Evolutionary conservation across 1,140 invertebrate species (phyloP).

Genomic region (Philopotamus ludificatus): DNA sequence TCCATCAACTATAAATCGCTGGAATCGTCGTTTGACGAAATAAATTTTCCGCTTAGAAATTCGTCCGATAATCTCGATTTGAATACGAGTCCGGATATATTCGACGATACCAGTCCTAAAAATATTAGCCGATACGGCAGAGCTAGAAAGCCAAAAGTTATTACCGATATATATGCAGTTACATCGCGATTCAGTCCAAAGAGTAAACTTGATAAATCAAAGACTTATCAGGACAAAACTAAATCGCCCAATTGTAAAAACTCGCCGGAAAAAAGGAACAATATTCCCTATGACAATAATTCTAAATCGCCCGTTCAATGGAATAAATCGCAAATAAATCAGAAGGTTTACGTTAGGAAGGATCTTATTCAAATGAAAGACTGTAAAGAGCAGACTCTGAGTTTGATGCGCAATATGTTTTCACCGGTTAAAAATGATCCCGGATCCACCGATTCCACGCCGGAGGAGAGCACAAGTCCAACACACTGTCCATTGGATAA

Average conservation of each 20-base stretch:
- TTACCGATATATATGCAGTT: slow-evolving; percentile 41
- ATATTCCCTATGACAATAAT: background rate
- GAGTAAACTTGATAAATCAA: slow-evolving; percentile 43
- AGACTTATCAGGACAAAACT: slow-evolving; percentile 13
- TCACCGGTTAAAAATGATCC: slow-evolving; percentile 45
- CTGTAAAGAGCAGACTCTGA: slow-evolving; percentile 46
- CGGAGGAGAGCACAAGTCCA: slow-evolving; percentile 43
- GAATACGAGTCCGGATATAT: background rate
- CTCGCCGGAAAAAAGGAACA: slow-evolving; percentile 9
- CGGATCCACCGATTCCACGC: slow-evolving; percentile 43
- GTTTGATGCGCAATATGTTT: slow-evolving; percentile 50
- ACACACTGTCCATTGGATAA: slow-evolving; percentile 1
- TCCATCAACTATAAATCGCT: too few relatives aligned
- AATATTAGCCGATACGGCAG: slow-evolving; percentile 54
- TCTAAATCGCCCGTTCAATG: background rate
- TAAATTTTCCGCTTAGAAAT: too few relatives aligned
- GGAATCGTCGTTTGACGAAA: too few relatives aligned
- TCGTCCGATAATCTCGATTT: background rate
- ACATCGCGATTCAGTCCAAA: slow-evolving; percentile 40
- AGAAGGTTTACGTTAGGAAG: slow-evolving; percentile 52
- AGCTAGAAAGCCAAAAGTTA: slow-evolving; percentile 47
- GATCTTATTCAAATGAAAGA: slow-evolving; percentile 50
- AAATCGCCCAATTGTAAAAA: slow-evolving; percentile 17
- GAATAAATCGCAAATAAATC: slow-evolving; percentile 38
- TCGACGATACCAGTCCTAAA: slow-evolving; percentile 22